Percentiles rank a stretch among this genome's conserved stretches.
phyloP scores from a whole-genome alignment of 1,140 invertebrate genomes.

The Hetaerina americana region DNA sequence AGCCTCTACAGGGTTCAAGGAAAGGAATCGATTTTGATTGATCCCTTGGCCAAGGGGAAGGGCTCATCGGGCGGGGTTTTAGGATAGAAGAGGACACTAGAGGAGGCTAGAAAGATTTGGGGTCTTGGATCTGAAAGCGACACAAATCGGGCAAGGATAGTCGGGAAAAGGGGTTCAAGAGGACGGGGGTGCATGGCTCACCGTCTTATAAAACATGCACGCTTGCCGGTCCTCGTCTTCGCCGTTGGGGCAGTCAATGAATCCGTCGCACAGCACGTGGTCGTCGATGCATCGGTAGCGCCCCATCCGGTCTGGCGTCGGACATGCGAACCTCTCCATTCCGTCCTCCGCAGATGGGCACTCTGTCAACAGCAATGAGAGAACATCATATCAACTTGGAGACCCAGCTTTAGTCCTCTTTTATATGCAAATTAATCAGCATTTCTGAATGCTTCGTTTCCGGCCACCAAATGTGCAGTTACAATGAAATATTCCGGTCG shows the following conservation, averaged over 20 bases:
- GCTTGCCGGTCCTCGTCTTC: conserved; percentile 86
- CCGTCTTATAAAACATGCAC: conserved; percentile 97
- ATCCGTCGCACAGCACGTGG: conserved; percentile 87
- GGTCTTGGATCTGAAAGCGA: too few relatives aligned
- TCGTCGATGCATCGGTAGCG: conserved; percentile 91
- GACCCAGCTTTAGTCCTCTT: too few relatives aligned
- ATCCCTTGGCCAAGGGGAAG: not conserved
- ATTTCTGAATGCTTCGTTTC: too few relatives aligned
- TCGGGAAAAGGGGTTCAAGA: not conserved
- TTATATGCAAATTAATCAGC: too few relatives aligned
- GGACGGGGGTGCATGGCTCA: conserved; percentile 31
- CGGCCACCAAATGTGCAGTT: too few relatives aligned
- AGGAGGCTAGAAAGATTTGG: too few relatives aligned
- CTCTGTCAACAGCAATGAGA: conserved; percentile 61
- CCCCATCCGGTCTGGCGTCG: conserved; percentile 75
- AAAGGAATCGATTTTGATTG: too few relatives aligned
- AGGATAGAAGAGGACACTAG: not conserved
- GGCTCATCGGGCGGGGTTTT: not conserved
- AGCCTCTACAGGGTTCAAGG: too few relatives aligned
- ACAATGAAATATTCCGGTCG: too few relatives aligned
- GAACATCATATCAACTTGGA: too few relatives aligned
- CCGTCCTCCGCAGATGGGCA: conserved; percentile 84
- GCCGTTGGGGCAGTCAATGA: conserved; percentile 82
- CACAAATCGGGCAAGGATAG: too few relatives aligned
- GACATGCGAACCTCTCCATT: conserved; percentile 89